phyloP scores from a whole-genome alignment of 1,140 invertebrate genomes.

The Ceratoteleas bidentatus region DNA sequence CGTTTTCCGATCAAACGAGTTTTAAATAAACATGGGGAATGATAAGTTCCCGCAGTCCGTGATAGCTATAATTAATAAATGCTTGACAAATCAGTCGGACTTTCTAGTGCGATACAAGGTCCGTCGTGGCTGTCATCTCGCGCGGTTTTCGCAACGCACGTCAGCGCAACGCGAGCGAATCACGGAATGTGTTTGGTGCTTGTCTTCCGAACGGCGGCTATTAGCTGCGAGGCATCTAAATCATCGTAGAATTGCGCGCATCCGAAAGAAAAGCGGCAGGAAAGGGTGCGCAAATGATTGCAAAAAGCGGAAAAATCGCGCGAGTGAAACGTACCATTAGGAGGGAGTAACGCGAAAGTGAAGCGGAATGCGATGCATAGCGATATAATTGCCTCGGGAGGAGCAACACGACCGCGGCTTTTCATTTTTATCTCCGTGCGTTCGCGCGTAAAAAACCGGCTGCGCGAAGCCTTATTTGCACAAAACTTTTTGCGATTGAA shows the following conservation, averaged over 20 bases:
- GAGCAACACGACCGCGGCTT: constrained; percentile 54
- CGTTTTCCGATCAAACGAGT: constrained; percentile 1
- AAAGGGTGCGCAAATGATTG: constrained; percentile 47
- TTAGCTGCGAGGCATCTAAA: constrained; percentile 58
- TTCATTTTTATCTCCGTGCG: constrained; percentile 45
- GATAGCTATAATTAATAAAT: constrained; percentile 43
- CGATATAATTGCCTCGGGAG: constrained; percentile 62
- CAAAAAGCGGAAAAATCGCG: constrained; percentile 48
- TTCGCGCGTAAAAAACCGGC: constrained; percentile 34
- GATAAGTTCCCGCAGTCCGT: constrained; percentile 26
- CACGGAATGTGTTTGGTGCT: constrained; percentile 39
- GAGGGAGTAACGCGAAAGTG: constrained; percentile 56
- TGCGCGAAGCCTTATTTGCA: constrained; percentile 43
- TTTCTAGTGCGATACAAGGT: constrained; percentile 16
- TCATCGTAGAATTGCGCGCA: constrained; percentile 54
- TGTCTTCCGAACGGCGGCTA: constrained; percentile 29
- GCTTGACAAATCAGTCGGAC: constrained; percentile 29
- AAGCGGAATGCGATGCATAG: constrained; percentile 59
- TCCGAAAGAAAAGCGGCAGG: constrained; percentile 41
- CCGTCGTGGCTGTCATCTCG: constrained; percentile 14
- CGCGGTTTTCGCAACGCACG: constrained; percentile 18
- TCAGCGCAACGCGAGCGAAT: constrained; percentile 21
- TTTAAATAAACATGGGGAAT: constrained; percentile 15
- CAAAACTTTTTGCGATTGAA: constrained; percentile 32
- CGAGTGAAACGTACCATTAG: constrained; percentile 60